Percentiles rank a stretch among this genome's conserved stretches.
Evolutionary conservation across 2,113 vertebrate species (phyloP).

Genomic region (Coptodon bakossiorum): DNA sequence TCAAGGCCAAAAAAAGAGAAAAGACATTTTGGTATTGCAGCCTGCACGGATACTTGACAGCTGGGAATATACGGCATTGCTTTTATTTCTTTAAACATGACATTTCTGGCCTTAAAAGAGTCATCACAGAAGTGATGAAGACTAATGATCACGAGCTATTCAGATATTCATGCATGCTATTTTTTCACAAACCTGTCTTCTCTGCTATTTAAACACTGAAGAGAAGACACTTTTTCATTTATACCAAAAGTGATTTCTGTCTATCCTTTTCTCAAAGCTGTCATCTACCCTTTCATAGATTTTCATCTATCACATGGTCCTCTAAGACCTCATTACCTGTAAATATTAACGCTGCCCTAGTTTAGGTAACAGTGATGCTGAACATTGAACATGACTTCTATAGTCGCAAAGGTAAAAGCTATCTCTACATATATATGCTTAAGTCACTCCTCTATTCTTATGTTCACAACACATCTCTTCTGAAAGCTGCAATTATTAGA

Average conservation of each 20-base stretch:
- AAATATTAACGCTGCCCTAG: not conserved
- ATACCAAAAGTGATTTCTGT: not conserved
- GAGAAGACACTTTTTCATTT: not conserved
- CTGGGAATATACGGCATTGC: not conserved
- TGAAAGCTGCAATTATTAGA: constrained; percentile 8
- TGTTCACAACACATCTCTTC: not conserved
- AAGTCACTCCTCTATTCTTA: not conserved
- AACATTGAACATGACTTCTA: not conserved
- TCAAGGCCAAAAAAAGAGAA: not conserved
- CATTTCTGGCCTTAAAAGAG: not conserved
- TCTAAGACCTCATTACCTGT: not conserved
- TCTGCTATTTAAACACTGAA: not conserved
- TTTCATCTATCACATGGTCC: not conserved
- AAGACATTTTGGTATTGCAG: not conserved
- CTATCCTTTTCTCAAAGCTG: not conserved
- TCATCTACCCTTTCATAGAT: not conserved
- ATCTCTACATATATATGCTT: not conserved
- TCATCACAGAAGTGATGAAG: not conserved
- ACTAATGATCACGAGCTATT: not conserved
- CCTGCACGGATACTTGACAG: not conserved
- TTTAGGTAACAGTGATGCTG: not conserved
- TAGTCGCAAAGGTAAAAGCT: not conserved
- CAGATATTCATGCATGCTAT: not conserved
- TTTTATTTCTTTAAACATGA: not conserved
- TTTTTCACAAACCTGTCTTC: not conserved